phyloP scores from a whole-genome alignment of 2,797 vertebrate species.

The Crypturellus tataupa region DNA sequence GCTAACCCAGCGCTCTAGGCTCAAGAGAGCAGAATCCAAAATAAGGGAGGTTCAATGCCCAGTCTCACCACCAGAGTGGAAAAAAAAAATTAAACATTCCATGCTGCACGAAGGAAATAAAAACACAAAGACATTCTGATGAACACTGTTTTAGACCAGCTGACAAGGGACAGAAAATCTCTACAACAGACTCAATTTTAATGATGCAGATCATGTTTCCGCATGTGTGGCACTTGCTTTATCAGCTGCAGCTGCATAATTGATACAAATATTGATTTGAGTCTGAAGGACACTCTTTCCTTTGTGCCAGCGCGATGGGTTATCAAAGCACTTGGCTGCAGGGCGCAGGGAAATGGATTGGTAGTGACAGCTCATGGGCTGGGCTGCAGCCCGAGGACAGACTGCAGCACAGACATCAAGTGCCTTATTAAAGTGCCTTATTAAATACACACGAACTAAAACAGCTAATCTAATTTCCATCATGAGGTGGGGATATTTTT shows the following conservation, averaged over 20 bases:
- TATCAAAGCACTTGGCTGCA: constrained; percentile 57
- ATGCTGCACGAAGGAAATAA: neutral
- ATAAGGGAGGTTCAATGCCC: neutral
- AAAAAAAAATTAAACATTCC: neutral
- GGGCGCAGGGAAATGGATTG: constrained; percentile 35
- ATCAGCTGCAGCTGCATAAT: constrained; percentile 52
- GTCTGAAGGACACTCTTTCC: constrained; percentile 61
- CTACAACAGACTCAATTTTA: neutral
- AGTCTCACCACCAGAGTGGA: neutral
- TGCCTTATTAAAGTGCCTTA: neutral
- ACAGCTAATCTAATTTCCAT: neutral
- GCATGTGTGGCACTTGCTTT: neutral
- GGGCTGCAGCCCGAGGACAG: neutral
- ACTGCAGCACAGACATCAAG: neutral
- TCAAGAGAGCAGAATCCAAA: neutral
- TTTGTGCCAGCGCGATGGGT: neutral
- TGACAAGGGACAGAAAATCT: constrained; percentile 19
- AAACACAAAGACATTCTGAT: neutral
- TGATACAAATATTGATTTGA: constrained; percentile 61
- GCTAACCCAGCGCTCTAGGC: neutral
- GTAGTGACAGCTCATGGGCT: neutral
- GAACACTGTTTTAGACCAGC: neutral
- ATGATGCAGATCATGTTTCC: neutral
- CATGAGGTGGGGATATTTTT: neutral
- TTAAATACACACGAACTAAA: neutral